phyloP scores from a whole-genome alignment of 37 sponge, comb jelly and placozoan genomes.

The Aplysina aerophoba region DNA sequence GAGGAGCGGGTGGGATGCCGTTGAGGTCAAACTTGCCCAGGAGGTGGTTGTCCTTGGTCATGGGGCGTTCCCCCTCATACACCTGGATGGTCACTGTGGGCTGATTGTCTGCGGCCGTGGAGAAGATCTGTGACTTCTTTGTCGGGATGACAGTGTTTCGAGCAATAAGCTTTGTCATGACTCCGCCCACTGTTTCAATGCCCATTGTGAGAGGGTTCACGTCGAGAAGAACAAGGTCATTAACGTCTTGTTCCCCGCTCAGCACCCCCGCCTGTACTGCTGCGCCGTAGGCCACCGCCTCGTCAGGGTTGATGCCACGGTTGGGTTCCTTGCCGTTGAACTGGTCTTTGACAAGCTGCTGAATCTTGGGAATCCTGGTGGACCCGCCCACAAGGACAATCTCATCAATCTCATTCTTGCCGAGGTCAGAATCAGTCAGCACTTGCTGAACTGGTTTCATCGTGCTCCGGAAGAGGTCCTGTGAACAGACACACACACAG shows the following conservation, averaged over 20 bases:
- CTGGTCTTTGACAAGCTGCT: conserved; percentile 96
- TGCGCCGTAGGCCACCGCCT: conserved; percentile 99
- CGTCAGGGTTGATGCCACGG: conserved; percentile 98
- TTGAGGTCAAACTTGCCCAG: conserved; percentile 97
- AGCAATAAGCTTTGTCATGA: conserved; percentile 98
- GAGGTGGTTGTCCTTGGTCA: conserved; percentile 98
- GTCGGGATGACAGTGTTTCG: conserved; percentile 98
- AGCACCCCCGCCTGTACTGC: conserved; percentile 98
- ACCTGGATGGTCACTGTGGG: conserved; percentile 99
- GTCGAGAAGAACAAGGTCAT: conserved; percentile 88
- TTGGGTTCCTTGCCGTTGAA: conserved; percentile 96
- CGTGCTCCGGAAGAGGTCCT: conserved; percentile 93
- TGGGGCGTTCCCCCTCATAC: conserved; percentile 96
- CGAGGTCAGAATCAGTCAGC: conserved; percentile 88
- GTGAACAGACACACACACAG: background rate
- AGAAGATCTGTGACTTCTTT: conserved; percentile 99
- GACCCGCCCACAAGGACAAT: conserved; percentile 99
- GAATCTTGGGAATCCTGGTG: conserved; percentile 98
- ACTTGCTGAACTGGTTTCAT: conserved; percentile 96
- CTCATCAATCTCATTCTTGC: conserved; percentile 91
- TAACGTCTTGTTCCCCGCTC: conserved; percentile 83
- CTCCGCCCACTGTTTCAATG: conserved; percentile 99
- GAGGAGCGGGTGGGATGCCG: conserved; percentile 97
- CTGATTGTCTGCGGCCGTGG: conserved; percentile 98
- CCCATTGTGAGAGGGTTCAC: conserved; percentile 98